Base-by-base conservation (phyloP, 2,113 vertebrate species). In the Paraplagusia blochii region DNA sequence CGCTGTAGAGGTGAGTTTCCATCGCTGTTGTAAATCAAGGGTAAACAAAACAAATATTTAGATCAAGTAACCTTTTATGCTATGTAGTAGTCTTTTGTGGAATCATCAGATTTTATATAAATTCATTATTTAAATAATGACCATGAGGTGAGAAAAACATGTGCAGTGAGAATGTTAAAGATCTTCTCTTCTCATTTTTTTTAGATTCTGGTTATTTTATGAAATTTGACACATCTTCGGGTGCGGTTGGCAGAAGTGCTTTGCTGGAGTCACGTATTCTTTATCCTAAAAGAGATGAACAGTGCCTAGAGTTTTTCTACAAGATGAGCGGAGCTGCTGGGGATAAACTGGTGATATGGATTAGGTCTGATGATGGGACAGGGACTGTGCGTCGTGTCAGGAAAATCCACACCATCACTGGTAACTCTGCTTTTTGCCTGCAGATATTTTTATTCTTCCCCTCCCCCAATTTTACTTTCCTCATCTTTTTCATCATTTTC, bases 221-320 rank as follows among this genome's bases (percentile, higher is more conserved):
- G 95, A 74, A 84, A 66, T 92, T 95, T 16, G 18, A 64, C 64
- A 93, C 91, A 0, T 82, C 74, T 11, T 66, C 53, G 0, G 91
- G 90, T 8, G 1, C 1, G 0, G 44, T 8, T 12, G 88, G 85
- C 11, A 87, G 81, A 48, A 89, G 82, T 4, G 94, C 93, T 15
- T 0, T 94, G 54, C 80, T 97, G 40, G 93, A 97, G 74, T 98
- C 95, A 9, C 88, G 94, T 12, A 93, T 95, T 63, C 91, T 97
- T 18, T 95, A 95, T 52, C 95, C 95, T 1, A 92, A 85, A 69
- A 92, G 91, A 74, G 88, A 74, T 4, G 69, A 92, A 18, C 94
- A 95, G 70, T 97, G 95, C 19, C 90, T 97, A 42, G 90, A 97
- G 73, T 96, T 98, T 68, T 97, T 93, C 87, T 96, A 95, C 5